Conservation (phyloP, 2,888 invertebrate genomes). For the Sycophila texana region DNA sequence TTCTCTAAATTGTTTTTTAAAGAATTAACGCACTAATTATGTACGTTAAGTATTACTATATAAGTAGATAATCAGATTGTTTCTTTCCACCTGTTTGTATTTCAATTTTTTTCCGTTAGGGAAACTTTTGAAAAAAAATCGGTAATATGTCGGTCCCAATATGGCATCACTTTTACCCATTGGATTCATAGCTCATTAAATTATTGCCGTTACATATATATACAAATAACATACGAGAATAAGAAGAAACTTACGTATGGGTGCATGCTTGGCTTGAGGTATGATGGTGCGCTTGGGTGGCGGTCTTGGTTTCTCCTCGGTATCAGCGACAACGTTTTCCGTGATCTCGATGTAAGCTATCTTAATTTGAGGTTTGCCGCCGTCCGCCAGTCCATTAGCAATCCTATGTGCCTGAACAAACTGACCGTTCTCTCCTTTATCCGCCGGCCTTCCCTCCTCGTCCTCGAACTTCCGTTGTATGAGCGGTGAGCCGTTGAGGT, state of each 20-base stretch:
- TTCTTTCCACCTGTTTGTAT: too few species aligned
- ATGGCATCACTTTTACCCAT: too few species aligned
- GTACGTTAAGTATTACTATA: too few species aligned
- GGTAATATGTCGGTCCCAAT: too few species aligned
- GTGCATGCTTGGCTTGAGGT: constrained; percentile 40
- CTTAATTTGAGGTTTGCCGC: constrained; percentile 63
- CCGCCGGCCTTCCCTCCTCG: constrained; percentile 70
- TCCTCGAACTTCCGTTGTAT: constrained; percentile 82
- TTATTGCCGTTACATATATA: too few species aligned
- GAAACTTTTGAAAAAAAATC: too few species aligned
- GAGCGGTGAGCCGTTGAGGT: constrained; percentile 84
- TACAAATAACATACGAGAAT: neutral
- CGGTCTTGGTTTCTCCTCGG: constrained; percentile 30
- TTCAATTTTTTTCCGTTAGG: too few species aligned
- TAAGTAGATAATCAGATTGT: too few species aligned
- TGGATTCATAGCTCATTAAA: too few species aligned
- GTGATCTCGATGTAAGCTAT: constrained; percentile 71
- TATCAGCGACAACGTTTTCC: constrained; percentile 64
- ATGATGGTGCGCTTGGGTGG: constrained; percentile 53
- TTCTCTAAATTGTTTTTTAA: neutral
- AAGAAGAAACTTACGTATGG: constrained; percentile 46
- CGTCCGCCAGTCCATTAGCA: constrained; percentile 49
- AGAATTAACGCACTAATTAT: too few species aligned
- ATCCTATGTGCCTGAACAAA: constrained; percentile 38
- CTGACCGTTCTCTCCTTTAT: constrained; percentile 53